A percentile compares a stretch with the other conserved stretches of the same genome.
Evolutionary conservation across 2,113 vertebrate genomes (phyloP).

Genomic region (Hyperopisus bebe): DNA sequence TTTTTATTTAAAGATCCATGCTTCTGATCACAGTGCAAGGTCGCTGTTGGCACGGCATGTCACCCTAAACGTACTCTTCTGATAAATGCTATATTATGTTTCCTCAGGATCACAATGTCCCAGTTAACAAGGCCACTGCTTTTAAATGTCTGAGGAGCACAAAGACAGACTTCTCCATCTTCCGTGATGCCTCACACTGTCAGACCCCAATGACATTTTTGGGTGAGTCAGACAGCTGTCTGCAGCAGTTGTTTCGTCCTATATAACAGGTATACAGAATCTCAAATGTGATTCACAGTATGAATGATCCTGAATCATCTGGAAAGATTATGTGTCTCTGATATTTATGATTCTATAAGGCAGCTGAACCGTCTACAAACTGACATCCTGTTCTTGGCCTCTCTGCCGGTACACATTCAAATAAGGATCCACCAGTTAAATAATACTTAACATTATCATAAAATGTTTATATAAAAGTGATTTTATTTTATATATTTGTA

Average conservation of each 20-base stretch:
- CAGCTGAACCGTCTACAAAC: neutral
- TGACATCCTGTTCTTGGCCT: neutral
- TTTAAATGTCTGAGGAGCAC: neutral
- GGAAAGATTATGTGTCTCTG: neutral
- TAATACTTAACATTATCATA: neutral
- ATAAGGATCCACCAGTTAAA: neutral
- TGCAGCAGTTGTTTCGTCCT: neutral
- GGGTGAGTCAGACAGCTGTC: neutral
- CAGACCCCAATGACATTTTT: neutral
- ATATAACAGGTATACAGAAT: neutral
- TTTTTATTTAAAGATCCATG: neutral
- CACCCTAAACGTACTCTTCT: neutral
- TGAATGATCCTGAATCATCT: neutral
- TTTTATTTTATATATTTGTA: neutral
- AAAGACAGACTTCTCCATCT: neutral
- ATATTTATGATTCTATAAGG: neutral
- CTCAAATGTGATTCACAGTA: neutral
- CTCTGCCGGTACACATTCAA: neutral
- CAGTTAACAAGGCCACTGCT: conserved; percentile 10
- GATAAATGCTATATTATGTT: neutral
- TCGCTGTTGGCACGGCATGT: neutral
- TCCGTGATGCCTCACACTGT: neutral
- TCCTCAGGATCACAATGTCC: neutral
- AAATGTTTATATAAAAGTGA: neutral
- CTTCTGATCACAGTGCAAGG: neutral